Evolutionary conservation across 2,797 vertebrate genomes (phyloP).

Genomic region (Thalassophryne amazonica): DNA sequence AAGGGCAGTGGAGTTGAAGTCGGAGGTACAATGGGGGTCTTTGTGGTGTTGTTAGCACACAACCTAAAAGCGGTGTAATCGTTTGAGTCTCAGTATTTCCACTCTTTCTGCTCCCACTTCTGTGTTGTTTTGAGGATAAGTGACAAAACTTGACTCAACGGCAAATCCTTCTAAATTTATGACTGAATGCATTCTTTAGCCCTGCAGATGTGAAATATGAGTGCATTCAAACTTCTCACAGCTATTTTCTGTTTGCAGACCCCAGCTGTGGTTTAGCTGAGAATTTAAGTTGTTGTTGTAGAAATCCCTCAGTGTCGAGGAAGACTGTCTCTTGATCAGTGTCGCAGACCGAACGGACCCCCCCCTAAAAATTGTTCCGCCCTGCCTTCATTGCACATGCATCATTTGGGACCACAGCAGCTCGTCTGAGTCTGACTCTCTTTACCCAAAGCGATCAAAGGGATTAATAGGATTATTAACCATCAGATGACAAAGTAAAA

Average conservation of each 20-base stretch:
- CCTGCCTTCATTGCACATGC: too few relatives aligned
- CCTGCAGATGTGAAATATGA: conserved; percentile 15
- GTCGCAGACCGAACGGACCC: too few relatives aligned
- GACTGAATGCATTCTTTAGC: conserved; percentile 20
- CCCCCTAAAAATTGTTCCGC: too few relatives aligned
- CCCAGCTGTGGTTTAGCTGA: too few relatives aligned
- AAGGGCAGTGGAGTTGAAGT: conserved; percentile 46
- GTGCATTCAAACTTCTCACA: conserved; percentile 20
- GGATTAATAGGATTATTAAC: too few relatives aligned
- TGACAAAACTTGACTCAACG: conserved; percentile 16
- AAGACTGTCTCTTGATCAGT: too few relatives aligned
- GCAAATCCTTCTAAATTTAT: background rate
- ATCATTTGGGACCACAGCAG: too few relatives aligned
- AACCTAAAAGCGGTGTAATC: conserved; percentile 42
- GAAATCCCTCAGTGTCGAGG: too few relatives aligned
- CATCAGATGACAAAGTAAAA: too few relatives aligned
- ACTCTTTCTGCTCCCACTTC: conserved; percentile 40
- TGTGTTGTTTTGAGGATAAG: conserved; percentile 1
- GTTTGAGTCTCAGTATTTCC: conserved; percentile 20
- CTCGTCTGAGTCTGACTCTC: too few relatives aligned
- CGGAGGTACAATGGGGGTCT: conserved; percentile 58
- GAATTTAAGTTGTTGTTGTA: too few relatives aligned
- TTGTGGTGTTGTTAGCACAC: conserved; percentile 54
- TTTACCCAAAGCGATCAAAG: too few relatives aligned
- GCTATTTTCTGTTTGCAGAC: conserved; percentile 25